Evolutionary conservation across 2,113 vertebrate species (phyloP), one percentile per base, ranked within the genome.

Genomic region (Myodes glareolus): DNA sequence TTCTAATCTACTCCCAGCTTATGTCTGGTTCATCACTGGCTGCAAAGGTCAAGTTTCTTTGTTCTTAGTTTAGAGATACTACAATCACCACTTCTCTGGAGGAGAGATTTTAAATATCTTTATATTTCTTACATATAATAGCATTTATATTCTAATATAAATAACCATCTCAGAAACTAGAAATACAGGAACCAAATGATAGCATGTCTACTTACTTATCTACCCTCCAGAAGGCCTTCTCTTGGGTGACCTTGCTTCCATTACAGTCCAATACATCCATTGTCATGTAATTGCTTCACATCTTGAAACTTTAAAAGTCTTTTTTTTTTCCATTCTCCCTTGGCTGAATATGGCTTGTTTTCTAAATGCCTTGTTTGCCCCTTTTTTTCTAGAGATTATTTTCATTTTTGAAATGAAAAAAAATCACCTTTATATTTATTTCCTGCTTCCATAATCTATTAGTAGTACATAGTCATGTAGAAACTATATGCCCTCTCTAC

Each of bases 131-230:
- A 45, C n/a, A 39, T 21, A 42, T 2, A 67, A 12, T 47, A 45
- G 33, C 31, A 61, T 50, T 36, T 88, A 29, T 7, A 67, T 77
- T 84, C 29, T 6, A 78, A 77, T n/a, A 36, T n/a, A 88, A 94
- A n/a, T 17, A 58, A 25, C 1, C 39, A 47, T n/a, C 4, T 33
- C 19, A 78, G 0, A 45, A 45, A 17, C 39, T 4, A 84, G 36
- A 73, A 77, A 77, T 67, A 17, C 5, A n/a, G 85, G 27, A 5
- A 5, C 65, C 33, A 29, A 88, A 52, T 1, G 2, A 0, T 52
- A 25, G 1, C 0, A 12, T 36, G 3, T 10, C 72, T 80, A 2
- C 1, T 6, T 87, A 27, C 4, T 27, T 14, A 3, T 25, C 4
- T 14, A 29, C 47, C 39, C 2, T 36, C 42, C n/a, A 19, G 4